A percentile compares a stretch with the other conserved stretches of the same genome.
Evolutionary conservation across 2,888 invertebrate species (phyloP).

Genomic region (Dicyrtoma fusca): DNA sequence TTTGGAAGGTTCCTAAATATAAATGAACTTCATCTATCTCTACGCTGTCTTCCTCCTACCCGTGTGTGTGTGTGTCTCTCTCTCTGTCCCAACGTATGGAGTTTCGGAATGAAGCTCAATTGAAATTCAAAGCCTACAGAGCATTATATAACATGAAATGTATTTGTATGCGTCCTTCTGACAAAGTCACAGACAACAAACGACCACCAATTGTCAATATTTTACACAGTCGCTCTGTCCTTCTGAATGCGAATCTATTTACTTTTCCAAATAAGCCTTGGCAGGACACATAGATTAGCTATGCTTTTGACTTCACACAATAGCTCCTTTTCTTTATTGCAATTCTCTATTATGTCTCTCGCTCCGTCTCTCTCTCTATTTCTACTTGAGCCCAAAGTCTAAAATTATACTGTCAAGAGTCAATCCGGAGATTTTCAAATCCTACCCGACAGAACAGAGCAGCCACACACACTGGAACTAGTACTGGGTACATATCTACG

Average conservation of each 20-base stretch:
- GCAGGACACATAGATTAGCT: neutral
- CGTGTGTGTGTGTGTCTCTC: too few relatives aligned
- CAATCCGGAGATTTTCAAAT: neutral
- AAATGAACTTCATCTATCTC: too few relatives aligned
- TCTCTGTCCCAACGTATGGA: too few relatives aligned
- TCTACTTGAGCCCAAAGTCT: neutral
- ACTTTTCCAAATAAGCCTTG: neutral
- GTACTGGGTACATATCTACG: too few relatives aligned
- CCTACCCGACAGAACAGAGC: too few relatives aligned
- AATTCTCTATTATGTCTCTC: neutral
- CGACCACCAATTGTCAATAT: slow-evolving; percentile 18
- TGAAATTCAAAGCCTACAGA: slow-evolving; percentile 13
- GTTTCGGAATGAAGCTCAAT: neutral
- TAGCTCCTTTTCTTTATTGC: neutral
- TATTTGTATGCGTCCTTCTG: neutral
- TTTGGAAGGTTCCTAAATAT: too few relatives aligned
- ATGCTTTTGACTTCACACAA: neutral
- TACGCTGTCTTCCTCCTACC: neutral
- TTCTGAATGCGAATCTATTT: neutral
- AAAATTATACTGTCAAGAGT: neutral
- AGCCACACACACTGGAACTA: too few relatives aligned
- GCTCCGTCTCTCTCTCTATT: neutral
- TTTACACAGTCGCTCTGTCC: neutral
- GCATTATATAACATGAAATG: slow-evolving; percentile 3
- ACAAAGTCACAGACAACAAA: slow-evolving; percentile 27